Base-by-base conservation (phyloP, 1,140 invertebrate genomes). In the Acromyrmex heyeri region DNA sequence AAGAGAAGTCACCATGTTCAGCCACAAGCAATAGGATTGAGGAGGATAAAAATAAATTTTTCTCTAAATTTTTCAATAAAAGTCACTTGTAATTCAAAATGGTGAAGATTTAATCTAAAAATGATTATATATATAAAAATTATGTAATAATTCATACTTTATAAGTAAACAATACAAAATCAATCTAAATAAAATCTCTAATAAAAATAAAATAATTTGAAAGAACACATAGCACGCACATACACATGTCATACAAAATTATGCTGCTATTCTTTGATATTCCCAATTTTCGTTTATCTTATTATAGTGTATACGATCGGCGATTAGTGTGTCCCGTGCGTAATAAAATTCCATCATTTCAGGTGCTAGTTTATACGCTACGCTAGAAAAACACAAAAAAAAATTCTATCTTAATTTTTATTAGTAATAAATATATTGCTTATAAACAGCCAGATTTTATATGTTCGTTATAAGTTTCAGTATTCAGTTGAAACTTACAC, bases 271-370 rank as follows among this genome's bases (percentile, higher is more conserved):
- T 82, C 86, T 90, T 27, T 75, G 75, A 30, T 91, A 75, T 30
- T 87, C 62, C 93, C 92, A 93, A 24, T 7, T 72, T 10, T 64
- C 6, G 24, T 7, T 64, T 10, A 18, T 82, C 76, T 79, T 85
- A n/a, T 61, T 78, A 53, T 92, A 93, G 38, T 87, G 72, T 16
- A 93, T 61, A 86, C 95, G 85, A 81, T 95, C 95, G 0, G 81
- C 94, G 82, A 95, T 95, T 2, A 91, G 27, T 38, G 93, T 62
- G 53, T 92, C 90, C 24, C 87, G 69, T 1, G 92, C 86, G 55
- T 89, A 92, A 85, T 95, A 95, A 88, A 95, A 95, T 76, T 95
- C 95, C 77, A 95, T 93, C 38, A 87, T 91, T 5, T 89, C 81
- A 16, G 95, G 94, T 27, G 79, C 86, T n/a, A 95, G 81, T 88